Conservation (phyloP, 2,113 vertebrate species). For the Brachyistius frenatus region DNA sequence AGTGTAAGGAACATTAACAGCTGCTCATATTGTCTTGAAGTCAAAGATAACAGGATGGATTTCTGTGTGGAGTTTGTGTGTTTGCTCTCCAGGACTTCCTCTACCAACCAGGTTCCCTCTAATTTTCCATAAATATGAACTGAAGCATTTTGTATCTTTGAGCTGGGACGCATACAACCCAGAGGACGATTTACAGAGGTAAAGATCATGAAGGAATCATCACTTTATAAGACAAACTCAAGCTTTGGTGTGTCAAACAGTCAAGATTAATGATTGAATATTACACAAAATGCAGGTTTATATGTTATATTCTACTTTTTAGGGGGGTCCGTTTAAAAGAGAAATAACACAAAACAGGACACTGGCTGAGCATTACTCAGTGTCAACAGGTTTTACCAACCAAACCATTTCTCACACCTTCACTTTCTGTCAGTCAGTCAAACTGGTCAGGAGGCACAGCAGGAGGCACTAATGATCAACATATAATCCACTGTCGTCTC, state of each 20-base stretch:
- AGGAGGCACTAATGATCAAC: conserved; percentile 62
- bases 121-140: conserved; percentile 38
- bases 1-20: conserved; percentile 56
- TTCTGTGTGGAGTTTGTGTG: conserved; percentile 33
- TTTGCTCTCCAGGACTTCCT: conserved; percentile 38
- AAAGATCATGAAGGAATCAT: background rate
- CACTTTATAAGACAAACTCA: background rate
- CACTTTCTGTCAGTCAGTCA: background rate
- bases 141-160: conserved; percentile 35
- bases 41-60: conserved; percentile 52
- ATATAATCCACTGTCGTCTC: conserved; percentile 19
- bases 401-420: background rate
- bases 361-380: background rate
- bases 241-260: background rate
- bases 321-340: no score
- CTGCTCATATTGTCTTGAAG: conserved; percentile 49
- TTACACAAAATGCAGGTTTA: no score
- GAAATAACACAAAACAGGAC: background rate
- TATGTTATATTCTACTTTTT: no score
- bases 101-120: conserved; percentile 13
- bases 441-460: conserved; percentile 44
- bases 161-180: background rate
- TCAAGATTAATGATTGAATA: no score
- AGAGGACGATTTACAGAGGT: background rate
- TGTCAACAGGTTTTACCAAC: background rate